Percentiles rank a stretch among this genome's conserved stretches.
These are phyloP conservation scores for Sebastes baramenuke DNA, from an alignment of 2,797 vertebrate species.

Conservation along the genomic window DNA sequence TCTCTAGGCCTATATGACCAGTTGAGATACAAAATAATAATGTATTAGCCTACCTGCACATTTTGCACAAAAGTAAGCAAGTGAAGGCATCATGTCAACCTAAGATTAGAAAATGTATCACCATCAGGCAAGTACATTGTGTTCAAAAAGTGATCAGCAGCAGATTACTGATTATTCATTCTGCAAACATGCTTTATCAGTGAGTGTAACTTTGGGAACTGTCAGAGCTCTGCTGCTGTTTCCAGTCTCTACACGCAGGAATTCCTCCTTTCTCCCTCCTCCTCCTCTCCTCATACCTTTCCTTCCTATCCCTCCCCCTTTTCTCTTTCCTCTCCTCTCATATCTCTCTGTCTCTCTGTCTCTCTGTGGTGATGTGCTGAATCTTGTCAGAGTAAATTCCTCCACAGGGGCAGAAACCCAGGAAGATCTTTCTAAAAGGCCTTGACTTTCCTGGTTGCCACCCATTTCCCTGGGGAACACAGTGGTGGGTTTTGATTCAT, in stretches of 20 bases:
- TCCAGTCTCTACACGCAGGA: conserved; percentile 60
- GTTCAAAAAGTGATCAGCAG: neutral
- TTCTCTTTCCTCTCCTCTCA: neutral
- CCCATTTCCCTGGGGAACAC: neutral
- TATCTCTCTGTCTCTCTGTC: neutral
- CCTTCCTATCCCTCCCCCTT: neutral
- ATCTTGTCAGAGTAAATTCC: conserved; percentile 66
- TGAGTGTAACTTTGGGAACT: neutral
- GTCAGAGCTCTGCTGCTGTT: conserved; percentile 1
- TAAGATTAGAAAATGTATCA: too few relatives aligned
- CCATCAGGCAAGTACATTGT: neutral
- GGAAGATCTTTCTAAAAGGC: conserved; percentile 1
- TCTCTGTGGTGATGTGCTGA: conserved; percentile 50
- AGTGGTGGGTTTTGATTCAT: neutral
- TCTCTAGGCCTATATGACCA: neutral
- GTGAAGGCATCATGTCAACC: neutral
- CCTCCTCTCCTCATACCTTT: conserved; percentile 23
- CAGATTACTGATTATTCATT: conserved; percentile 21
- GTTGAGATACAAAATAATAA: neutral
- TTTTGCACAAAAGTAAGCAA: neutral
- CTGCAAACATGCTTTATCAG: conserved; percentile 23
- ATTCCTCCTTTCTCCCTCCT: conserved; percentile 42
- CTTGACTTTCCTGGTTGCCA: neutral
- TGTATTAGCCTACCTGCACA: neutral
- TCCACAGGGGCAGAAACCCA: conserved; percentile 2